A percentile compares a stretch with the other conserved stretches of the same genome.
phyloP scores from a whole-genome alignment of 2,888 invertebrate genomes.

The Eristalinus aeneus region DNA sequence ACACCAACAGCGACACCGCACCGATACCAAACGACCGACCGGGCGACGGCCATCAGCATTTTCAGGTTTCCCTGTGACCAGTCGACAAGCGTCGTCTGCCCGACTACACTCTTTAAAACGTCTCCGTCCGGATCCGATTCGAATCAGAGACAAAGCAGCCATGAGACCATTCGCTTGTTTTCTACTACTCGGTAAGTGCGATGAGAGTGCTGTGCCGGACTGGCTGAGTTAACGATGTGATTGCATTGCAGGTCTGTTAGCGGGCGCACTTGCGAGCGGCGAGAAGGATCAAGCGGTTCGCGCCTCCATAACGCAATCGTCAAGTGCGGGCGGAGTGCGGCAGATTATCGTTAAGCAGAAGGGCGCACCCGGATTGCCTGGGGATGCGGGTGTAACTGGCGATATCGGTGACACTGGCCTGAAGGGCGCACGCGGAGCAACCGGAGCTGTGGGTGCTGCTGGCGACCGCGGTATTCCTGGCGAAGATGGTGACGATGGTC shows the following conservation, averaged over 20 bases:
- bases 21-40: too few species aligned
- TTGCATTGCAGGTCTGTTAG: constrained; percentile 5
- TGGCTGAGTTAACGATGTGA: neutral
- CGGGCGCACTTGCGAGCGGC: neutral
- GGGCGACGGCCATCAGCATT: neutral
- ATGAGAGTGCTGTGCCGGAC: neutral
- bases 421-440: constrained; percentile 55
- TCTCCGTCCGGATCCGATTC: neutral
- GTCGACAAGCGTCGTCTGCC: neutral
- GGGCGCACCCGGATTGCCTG: constrained; percentile 67
- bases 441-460: constrained; percentile 49
- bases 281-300: constrained; percentile 3
- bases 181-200: constrained; percentile 33
- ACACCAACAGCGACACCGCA: neutral
- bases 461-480: constrained; percentile 50
- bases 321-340: neutral
- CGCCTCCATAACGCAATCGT: neutral
- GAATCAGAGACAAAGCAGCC: constrained; percentile 25
- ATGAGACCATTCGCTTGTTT: constrained; percentile 35
- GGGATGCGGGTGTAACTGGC: neutral
- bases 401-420: neutral
- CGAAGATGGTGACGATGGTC: neutral
- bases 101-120: constrained; percentile 12
- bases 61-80: neutral
- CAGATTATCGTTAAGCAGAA: constrained; percentile 69